These are phyloP conservation scores for Caenorhabditis wallacei DNA, from an alignment of 2,888 invertebrate genomes.

Conservation along the genomic window DNA sequence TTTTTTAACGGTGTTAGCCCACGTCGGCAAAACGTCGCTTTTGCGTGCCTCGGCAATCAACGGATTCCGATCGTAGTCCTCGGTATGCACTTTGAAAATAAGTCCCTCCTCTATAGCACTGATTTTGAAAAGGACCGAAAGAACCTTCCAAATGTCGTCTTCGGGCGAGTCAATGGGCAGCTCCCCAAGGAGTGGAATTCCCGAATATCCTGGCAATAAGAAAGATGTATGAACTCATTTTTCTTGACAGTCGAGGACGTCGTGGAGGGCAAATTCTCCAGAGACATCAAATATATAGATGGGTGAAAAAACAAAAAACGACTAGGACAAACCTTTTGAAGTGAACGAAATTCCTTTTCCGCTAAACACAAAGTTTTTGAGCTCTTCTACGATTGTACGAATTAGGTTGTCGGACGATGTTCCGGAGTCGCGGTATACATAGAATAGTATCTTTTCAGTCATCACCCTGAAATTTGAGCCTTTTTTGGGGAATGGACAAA, in stretches of 20 bases:
- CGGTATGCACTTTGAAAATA: constrained; percentile 70
- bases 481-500: background rate
- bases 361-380: constrained; percentile 71
- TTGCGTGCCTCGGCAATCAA: constrained; percentile 66
- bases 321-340: constrained; percentile 51
- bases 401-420: constrained; percentile 68
- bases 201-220: constrained; percentile 70
- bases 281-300: background rate
- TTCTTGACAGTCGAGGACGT: constrained; percentile 8
- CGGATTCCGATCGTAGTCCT: constrained; percentile 64
- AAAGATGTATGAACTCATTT: constrained; percentile 28
- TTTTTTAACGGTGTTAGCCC: constrained; percentile 55
- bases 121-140: constrained; percentile 71
- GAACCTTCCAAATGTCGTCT: constrained; percentile 74
- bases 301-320: constrained; percentile 16
- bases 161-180: constrained; percentile 56
- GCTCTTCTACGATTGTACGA: constrained; percentile 66
- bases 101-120: constrained; percentile 69
- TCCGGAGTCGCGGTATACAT: constrained; percentile 68
- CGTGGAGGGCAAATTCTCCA: background rate
- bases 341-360: constrained; percentile 57
- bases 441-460: constrained; percentile 66
- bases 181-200: constrained; percentile 72
- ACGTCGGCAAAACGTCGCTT: constrained; percentile 73
- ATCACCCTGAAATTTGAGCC: constrained; percentile 51